Conservation (phyloP, 2,797 vertebrate species). For the Galagoides demidoff region DNA sequence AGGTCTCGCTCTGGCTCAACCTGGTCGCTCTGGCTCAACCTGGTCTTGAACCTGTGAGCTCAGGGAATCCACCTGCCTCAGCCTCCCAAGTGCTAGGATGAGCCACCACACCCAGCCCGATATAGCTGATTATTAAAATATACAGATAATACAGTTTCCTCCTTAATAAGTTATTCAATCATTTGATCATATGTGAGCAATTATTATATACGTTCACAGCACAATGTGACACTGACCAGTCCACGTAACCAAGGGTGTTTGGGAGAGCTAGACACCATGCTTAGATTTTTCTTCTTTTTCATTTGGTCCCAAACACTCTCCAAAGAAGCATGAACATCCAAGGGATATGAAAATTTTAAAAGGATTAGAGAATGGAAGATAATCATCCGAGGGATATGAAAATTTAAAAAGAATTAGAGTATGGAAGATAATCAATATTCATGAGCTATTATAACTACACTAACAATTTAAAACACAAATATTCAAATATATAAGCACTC, state of each 20-base stretch:
- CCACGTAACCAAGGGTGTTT: background rate
- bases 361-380: background rate
- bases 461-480: conserved; percentile 8
- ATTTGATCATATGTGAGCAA: background rate
- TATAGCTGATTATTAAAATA: conserved; percentile 12
- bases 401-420: background rate
- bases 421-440: background rate
- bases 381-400: background rate
- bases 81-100: no score
- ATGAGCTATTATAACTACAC: background rate
- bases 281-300: background rate
- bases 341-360: background rate
- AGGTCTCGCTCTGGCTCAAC: no score
- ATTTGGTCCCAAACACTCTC: background rate
- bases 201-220: background rate
- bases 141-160: background rate
- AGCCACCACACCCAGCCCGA: no score
- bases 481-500: background rate
- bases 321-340: background rate
- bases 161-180: background rate
- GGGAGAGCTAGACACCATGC: background rate
- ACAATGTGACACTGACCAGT: background rate
- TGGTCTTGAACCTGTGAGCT: no score
- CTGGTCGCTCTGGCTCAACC: no score
- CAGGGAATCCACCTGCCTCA: no score